Conservation (phyloP, 2,113 vertebrate genomes). For the Colossoma macropomum region DNA sequence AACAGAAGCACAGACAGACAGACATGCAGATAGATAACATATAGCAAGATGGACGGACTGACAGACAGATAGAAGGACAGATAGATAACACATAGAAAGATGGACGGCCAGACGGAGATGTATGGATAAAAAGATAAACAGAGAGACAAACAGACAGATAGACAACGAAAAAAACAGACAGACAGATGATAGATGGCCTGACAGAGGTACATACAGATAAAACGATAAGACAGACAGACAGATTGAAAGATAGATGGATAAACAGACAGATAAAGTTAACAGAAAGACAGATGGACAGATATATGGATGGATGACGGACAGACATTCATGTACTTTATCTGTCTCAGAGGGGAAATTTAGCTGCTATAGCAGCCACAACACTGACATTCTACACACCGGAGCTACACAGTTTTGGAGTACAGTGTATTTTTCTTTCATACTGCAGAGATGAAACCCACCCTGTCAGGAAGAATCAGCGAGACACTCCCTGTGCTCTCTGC, state of each 20-base stretch:
- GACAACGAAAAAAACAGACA: no score
- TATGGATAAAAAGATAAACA: no score
- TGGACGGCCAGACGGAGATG: no score
- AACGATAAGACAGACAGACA: not conserved
- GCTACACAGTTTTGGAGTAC: not conserved
- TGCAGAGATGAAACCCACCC: not conserved
- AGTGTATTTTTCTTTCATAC: not conserved
- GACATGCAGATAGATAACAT: not conserved
- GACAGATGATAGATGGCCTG: no score
- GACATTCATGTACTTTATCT: no score
- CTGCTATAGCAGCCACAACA: not conserved
- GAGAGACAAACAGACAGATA: no score
- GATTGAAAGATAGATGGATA: not conserved
- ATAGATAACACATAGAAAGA: not conserved
- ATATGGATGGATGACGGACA: no score
- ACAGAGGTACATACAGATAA: not conserved
- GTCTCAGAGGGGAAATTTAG: no score
- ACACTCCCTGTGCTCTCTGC: not conserved
- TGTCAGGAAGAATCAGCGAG: not conserved
- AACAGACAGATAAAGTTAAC: no score
- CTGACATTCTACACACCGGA: not conserved
- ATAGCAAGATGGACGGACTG: no score
- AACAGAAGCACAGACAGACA: no score
- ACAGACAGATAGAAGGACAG: not conserved
- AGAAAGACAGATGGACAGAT: no score